Evolutionary conservation across 2,113 vertebrate genomes (phyloP), one percentile per base, ranked within the genome.

Genomic region (Nipponia nippon): DNA sequence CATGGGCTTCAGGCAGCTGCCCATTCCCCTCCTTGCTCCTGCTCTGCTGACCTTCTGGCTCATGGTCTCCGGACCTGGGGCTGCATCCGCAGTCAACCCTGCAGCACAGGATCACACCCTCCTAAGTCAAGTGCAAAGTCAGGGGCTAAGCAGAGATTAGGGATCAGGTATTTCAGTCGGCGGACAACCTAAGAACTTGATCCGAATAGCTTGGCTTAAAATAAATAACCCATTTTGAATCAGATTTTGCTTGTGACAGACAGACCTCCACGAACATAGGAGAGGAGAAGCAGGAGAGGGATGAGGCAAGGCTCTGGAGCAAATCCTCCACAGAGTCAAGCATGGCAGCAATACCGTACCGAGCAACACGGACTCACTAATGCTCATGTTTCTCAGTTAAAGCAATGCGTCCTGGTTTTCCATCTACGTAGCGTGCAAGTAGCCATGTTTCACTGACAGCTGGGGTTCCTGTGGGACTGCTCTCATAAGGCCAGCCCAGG

Each of bases 141-240:
- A 94, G 73, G 50, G 73, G 93, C 83, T 97, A 96, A 97, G 40
- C 56, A 53, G 67, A 95, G 93, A 97, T 97, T 97, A 97, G 23
- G 61, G 88, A 94, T 96, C 93, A 91, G 69, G 69, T 96, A 94
- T 96, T 97, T 96, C 47, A 61, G 80, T 59, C 70, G 1, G 25
- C 32, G 71, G 56, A 50, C 83, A 53, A 95, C 78, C 73, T 93
- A 96, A 97, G 93, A 96, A 72, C 81, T 83, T 97, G 70, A 96
- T 94, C 92, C 3, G 0, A 80, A 55, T 3, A 3, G 50, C 80
- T 73, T 93, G 83, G 27, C 88, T 92, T 96, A 95, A 97, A 97
- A 96, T 97, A 97, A 95, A 84, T 55, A 97, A 90, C 83, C 69
- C 49, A 63, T 55, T 95, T 90, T 79, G 72, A 75, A 26, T 30